Base-by-base conservation (phyloP, 2,888 invertebrate genomes). In the Punctoribates punctum region DNA sequence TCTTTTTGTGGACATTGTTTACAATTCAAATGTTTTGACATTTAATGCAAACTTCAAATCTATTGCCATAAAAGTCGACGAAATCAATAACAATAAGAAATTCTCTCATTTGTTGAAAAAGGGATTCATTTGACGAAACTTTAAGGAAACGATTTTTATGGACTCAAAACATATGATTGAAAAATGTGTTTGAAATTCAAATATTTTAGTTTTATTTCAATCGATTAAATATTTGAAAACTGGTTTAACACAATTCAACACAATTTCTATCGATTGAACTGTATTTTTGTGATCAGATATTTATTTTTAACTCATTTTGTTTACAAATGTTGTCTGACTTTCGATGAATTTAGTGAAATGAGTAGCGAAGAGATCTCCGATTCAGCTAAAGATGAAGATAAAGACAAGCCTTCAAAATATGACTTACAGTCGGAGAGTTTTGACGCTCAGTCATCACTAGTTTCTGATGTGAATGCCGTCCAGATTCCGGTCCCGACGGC, bases 381-480 rank as follows among this genome's bases (percentile, higher is more conserved):
- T 20, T 54, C 23, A 23, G 20, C 5, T 20, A 13, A 42, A 42
- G 42, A 42, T 42, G 13, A 42, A 42, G 42, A 42, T 5, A 13
- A 13, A 11, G 13, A 42, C 13, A 42, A 42, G 1, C 15, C 29
- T 1, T 29, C 29, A 17, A 88, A 82, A 29, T 81, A 81, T 9
- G 83, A 83, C 74, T 85, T 87, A 25, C 78, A 70, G 51, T 73
- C 62, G 9, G 76, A 70, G 2, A 77, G 38, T 23, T 70, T 48
- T 42, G 77, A 77, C 51, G 77, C 80, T 9, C 76, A 70, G 27
- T 72, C 75, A 8, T 73, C 65, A 11, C 77, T 54, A 17, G 76
- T 77, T 20, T 75, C 74, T 23, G 75, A 75, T n/a, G 75, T 29
- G 17, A 42, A 27, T 25, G 8, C 15, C 13, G 73, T 74, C 2